Evolutionary conservation across 2,888 invertebrate species (phyloP).

Genomic region (Cryptophagus acutangulus): DNA sequence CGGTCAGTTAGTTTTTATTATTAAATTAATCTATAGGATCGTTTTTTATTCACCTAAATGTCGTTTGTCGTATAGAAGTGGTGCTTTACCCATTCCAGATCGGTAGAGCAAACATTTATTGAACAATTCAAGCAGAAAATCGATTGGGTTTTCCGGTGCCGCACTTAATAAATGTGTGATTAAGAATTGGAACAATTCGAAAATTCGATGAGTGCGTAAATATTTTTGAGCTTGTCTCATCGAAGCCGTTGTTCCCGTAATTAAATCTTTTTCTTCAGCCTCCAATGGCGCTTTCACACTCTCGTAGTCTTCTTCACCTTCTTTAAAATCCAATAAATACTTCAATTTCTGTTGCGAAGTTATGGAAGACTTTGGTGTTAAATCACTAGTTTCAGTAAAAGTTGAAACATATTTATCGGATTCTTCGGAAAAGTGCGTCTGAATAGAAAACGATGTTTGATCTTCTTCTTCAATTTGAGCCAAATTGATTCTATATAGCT

Average conservation of each 20-base stretch:
- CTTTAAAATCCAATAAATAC: background rate
- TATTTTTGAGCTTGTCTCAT: slow-evolving; percentile 44
- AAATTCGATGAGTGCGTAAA: slow-evolving; percentile 44
- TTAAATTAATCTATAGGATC: background rate
- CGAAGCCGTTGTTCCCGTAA: slow-evolving; percentile 18
- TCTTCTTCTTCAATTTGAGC: too few species aligned
- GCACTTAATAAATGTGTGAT: slow-evolving; percentile 46
- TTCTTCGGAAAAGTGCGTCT: too few species aligned
- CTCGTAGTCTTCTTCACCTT: background rate
- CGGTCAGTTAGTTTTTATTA: slow-evolving; percentile 11
- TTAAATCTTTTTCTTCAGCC: background rate
- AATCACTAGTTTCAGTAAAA: too few species aligned
- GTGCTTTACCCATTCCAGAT: slow-evolving; percentile 46
- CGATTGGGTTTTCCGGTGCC: slow-evolving; percentile 44
- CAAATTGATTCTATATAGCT: too few species aligned
- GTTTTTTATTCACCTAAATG: slow-evolving; percentile 24
- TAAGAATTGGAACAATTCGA: slow-evolving; percentile 49
- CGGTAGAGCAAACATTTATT: slow-evolving; percentile 49
- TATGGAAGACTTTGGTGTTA: too few species aligned
- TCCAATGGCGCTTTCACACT: background rate
- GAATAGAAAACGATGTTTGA: too few species aligned
- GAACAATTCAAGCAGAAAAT: slow-evolving; percentile 46
- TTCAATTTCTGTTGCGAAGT: slow-evolving; percentile 4
- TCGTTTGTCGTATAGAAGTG: slow-evolving; percentile 44
- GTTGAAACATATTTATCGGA: background rate